Conservation (phyloP, 2,797 vertebrate species). For the Nyctalus aviator region DNA sequence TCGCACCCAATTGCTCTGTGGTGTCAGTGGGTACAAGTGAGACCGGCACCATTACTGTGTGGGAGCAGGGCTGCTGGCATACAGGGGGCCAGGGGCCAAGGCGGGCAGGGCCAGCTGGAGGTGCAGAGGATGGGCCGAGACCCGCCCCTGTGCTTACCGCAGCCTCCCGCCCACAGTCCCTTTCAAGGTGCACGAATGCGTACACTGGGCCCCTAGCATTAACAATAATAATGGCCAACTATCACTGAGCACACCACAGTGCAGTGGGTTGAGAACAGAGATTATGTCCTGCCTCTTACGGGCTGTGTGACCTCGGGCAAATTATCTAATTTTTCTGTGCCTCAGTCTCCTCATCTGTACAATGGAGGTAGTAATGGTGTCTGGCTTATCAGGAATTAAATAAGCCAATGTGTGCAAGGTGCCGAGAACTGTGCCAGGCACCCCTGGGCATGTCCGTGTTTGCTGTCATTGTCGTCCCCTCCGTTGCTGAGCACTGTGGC, state of each 20-base stretch:
- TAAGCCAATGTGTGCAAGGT: background rate
- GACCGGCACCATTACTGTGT: too few species aligned
- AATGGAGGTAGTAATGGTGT: background rate
- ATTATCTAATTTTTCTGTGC: background rate
- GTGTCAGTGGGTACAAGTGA: too few species aligned
- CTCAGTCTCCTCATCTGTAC: constrained; percentile 56
- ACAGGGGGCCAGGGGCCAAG: too few species aligned
- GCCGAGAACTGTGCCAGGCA: background rate
- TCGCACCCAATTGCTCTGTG: too few species aligned
- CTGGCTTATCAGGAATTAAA: background rate
- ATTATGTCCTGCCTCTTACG: background rate
- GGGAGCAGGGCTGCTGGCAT: too few species aligned
- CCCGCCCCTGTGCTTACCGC: too few species aligned
- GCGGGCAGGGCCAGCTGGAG: too few species aligned
- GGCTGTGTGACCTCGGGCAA: background rate
- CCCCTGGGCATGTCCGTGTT: background rate
- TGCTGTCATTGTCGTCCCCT: background rate
- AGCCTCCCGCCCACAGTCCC: too few species aligned
- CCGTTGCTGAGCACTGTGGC: background rate
- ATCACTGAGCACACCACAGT: background rate
- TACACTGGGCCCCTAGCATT: too few species aligned
- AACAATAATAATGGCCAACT: background rate
- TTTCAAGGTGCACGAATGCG: too few species aligned
- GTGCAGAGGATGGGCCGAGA: too few species aligned
- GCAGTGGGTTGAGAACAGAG: background rate